Conservation (phyloP, 2,888 invertebrate species). For the Spialia ferax region DNA sequence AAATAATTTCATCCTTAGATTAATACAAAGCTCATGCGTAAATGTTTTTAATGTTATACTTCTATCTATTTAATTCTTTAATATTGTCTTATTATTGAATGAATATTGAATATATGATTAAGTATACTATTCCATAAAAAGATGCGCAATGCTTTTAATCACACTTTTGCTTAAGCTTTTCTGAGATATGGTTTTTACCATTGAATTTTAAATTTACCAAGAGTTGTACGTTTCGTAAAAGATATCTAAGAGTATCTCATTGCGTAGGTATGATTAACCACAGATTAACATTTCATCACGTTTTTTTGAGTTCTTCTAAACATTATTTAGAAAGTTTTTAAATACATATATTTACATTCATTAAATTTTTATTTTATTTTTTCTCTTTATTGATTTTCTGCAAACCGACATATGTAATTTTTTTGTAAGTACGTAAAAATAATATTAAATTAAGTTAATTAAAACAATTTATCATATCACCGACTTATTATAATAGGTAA, state of each 20-base stretch:
- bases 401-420: neutral
- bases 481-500: too few species aligned
- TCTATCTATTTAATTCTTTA: neutral
- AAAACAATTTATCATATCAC: neutral
- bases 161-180: neutral
- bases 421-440: neutral
- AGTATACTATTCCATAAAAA: neutral
- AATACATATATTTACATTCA: neutral
- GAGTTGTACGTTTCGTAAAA: too few species aligned
- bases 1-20: slow-evolving; percentile 50
- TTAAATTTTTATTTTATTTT: too few species aligned
- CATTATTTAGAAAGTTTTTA: neutral
- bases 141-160: neutral
- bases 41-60: slow-evolving; percentile 6
- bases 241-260: neutral
- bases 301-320: neutral
- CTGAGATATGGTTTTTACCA: too few species aligned
- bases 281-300: neutral
- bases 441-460: neutral
- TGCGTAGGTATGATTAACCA: slow-evolving; percentile 4
- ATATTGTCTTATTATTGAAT: neutral
- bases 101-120: neutral
- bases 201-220: too few species aligned
- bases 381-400: neutral
- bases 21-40: slow-evolving; percentile 32